A percentile compares a stretch with the other conserved stretches of the same genome.
Evolutionary conservation across 2,797 vertebrate genomes (phyloP).

Genomic region (Urocyon cinereoargenteus): DNA sequence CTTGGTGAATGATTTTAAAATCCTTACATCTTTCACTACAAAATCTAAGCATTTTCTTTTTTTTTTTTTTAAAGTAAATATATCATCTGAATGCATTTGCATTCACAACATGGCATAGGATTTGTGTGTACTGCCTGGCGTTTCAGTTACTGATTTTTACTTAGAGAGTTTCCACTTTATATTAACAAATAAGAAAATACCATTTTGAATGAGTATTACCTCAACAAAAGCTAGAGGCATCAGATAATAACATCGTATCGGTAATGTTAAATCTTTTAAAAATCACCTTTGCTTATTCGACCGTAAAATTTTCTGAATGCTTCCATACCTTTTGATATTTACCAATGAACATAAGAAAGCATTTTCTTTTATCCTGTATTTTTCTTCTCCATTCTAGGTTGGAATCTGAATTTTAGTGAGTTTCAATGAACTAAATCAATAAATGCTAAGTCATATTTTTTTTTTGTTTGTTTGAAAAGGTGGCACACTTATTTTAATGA

Average conservation of each 20-base stretch:
- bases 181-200: not conserved
- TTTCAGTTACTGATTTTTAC: not conserved
- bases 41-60: not conserved
- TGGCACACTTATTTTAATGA: conserved; percentile 49
- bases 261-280: not conserved
- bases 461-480: not conserved
- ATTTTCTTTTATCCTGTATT: not conserved
- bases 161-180: not conserved
- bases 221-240: not conserved
- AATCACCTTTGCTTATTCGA: not conserved
- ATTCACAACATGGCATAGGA: not conserved
- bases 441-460: not conserved
- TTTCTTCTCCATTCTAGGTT: not conserved
- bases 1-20: not conserved
- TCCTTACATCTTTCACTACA: not conserved
- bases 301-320: not conserved
- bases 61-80: not conserved
- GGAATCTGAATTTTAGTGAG: not conserved
- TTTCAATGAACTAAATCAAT: not conserved
- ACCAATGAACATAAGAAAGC: not conserved
- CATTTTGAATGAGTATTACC: not conserved
- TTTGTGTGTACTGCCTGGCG: not conserved
- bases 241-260: not conserved
- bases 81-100: not conserved
- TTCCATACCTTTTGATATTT: not conserved